phyloP scores from a whole-genome alignment of 2,888 invertebrate species.

The Chrysolina oricalcia region DNA sequence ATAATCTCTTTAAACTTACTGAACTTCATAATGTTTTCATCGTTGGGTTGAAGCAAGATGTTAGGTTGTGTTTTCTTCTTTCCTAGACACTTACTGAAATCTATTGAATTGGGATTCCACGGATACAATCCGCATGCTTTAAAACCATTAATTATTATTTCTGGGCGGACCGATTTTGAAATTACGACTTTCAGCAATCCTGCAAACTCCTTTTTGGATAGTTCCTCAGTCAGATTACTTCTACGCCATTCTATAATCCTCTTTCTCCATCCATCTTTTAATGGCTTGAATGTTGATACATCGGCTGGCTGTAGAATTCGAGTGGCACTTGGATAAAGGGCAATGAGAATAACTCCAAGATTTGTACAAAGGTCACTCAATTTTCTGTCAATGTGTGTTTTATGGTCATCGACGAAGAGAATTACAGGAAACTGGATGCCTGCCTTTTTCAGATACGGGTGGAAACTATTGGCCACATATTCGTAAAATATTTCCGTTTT shows the following conservation, averaged over 20 bases:
- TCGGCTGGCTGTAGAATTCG: constrained; percentile 52
- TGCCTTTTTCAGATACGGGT: constrained; percentile 30
- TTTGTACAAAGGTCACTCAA: constrained; percentile 42
- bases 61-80: constrained; percentile 31
- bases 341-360: constrained; percentile 54
- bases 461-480: constrained; percentile 39
- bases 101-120: constrained; percentile 42
- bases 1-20: constrained; percentile 41
- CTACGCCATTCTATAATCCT: constrained; percentile 62
- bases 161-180: constrained; percentile 26
- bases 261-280: constrained; percentile 56
- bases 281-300: constrained; percentile 58
- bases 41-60: constrained; percentile 12
- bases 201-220: constrained; percentile 16
- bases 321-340: constrained; percentile 59
- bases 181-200: constrained; percentile 28
- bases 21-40: constrained; percentile 30
- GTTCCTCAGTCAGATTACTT: constrained; percentile 47
- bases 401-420: constrained; percentile 44
- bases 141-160: constrained; percentile 39
- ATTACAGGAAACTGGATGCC: constrained; percentile 37
- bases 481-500: constrained; percentile 46
- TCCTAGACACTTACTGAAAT: constrained; percentile 45
- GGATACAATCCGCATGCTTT: constrained; percentile 48
- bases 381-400: constrained; percentile 37